Base-by-base conservation (phyloP, 1,140 invertebrate genomes). In the Ips nitidus region DNA sequence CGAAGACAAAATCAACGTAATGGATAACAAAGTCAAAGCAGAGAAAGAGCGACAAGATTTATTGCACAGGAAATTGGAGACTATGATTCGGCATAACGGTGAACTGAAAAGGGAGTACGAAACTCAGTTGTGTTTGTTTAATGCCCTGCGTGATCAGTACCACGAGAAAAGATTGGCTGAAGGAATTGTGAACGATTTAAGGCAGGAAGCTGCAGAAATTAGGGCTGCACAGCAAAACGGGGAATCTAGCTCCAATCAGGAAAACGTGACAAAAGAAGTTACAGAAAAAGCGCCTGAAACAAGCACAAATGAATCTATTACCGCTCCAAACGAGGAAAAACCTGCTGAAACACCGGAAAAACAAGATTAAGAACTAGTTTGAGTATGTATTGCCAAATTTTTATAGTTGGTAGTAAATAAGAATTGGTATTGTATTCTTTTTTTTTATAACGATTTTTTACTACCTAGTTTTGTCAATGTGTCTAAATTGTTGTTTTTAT, bases 41-140 rank as follows among this genome's bases (percentile, higher is more conserved):
- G 91, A 92, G 78, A 88, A 88, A 68, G 88, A 89, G 53, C 81
- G 89, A 2, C 88, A 90, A 71, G 84, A 82, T 47, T 77, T 87
- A 5, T 87, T 91, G 76, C 83, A 90, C 57, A 84, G 86, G 72
- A 88, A 91, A 75, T 85, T 92, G 71, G 84, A 87, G 4, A 85
- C 86, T 38, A 90, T 90, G 63, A 85, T 86, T 47, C 83, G 83
- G 66, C 82, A 91, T 43, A 92, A 92, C 74, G 87, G 87, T 1
- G 88, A 90, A 75, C 81, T 92, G 6, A 89, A 89, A 71, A 84
- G 84, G 7, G 90, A 92, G 78, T 92, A 93, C 72, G 86, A 90
- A 74, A 88, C 86, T 1, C 91, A 93, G 75, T 81, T 91, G 1
- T 83, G 81, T 39, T 83, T 92, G 39, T 92, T 92, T 77, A 86